phyloP scores from a whole-genome alignment of 2,888 invertebrate genomes.

The Sylvicola cinctus region DNA sequence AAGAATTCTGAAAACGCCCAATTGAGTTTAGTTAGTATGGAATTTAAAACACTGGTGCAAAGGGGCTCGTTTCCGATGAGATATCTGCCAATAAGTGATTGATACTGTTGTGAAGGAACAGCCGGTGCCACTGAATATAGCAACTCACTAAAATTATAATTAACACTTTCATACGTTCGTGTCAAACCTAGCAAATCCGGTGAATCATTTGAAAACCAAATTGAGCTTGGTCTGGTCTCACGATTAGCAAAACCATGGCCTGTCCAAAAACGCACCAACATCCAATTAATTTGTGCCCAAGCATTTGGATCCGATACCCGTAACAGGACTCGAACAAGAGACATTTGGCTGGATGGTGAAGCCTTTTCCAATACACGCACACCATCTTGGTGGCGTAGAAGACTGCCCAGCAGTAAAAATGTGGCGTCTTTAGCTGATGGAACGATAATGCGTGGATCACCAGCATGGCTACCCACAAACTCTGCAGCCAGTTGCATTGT shows the following conservation, averaged over 20 bases:
- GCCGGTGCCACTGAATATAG: slow-evolving; percentile 24
- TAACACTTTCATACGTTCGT: slow-evolving; percentile 22
- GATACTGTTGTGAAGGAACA: slow-evolving; percentile 22
- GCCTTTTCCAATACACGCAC: slow-evolving; percentile 50
- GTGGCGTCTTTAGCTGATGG: slow-evolving; percentile 56
- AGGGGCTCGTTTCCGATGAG: slow-evolving; percentile 37
- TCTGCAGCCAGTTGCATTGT: slow-evolving; percentile 30
- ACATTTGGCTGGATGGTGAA: slow-evolving; percentile 35
- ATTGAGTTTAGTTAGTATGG: slow-evolving; percentile 59
- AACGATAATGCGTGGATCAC: slow-evolving; percentile 50
- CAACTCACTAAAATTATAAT: slow-evolving; percentile 23
- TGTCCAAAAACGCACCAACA: slow-evolving; percentile 64
- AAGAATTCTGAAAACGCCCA: slow-evolving; percentile 81
- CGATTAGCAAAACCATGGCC: slow-evolving; percentile 64
- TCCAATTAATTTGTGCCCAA: slow-evolving; percentile 73
- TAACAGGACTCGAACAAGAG: slow-evolving; percentile 45
- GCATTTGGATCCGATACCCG: slow-evolving; percentile 64
- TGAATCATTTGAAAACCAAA: slow-evolving; percentile 29
- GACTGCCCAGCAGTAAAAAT: slow-evolving; percentile 56
- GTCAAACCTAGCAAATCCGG: slow-evolving; percentile 16
- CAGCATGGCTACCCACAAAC: slow-evolving; percentile 54
- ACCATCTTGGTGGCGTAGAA: slow-evolving; percentile 51
- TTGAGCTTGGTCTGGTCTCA: slow-evolving; percentile 32
- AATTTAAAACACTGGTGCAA: slow-evolving; percentile 51
- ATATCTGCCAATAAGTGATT: slow-evolving; percentile 36